These are phyloP conservation scores for Rhabditoides inermis DNA, from an alignment of 2,888 invertebrate genomes.

Conservation along the genomic window DNA sequence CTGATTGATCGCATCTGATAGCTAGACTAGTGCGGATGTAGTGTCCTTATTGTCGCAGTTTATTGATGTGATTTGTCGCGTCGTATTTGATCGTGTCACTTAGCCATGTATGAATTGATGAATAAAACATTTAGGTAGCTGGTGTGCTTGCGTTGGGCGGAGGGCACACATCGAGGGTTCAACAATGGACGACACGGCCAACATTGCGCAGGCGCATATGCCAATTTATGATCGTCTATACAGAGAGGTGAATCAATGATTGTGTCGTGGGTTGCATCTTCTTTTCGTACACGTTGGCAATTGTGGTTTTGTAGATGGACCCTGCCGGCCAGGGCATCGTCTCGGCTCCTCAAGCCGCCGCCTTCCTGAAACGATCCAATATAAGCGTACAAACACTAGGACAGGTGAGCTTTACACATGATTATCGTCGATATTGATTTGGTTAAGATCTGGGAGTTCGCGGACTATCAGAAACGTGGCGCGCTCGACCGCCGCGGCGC, in stretches of 20 bases:
- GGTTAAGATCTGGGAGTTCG: conserved; percentile 79
- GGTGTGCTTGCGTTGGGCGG: no score
- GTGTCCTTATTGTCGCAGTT: no score
- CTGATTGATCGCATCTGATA: no score
- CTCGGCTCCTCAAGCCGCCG: conserved; percentile 85
- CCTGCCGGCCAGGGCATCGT: conserved; percentile 77
- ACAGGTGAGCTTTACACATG: conserved; percentile 60
- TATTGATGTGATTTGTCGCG: no score
- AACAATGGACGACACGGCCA: conserved; percentile 14
- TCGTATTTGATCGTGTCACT: no score
- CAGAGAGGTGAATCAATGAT: conserved; percentile 13
- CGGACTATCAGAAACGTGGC: conserved; percentile 78
- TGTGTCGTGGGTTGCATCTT: no score
- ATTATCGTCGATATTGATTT: conserved; percentile 3
- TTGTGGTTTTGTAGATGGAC: conserved; percentile 67
- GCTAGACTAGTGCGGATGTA: no score
- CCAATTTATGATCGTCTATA: conserved; percentile 17
- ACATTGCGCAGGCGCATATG: conserved; percentile 17
- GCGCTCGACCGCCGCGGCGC: conserved; percentile 64
- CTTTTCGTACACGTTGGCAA: no score
- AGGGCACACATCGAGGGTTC: no score
- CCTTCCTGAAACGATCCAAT: conserved; percentile 87
- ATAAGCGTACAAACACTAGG: conserved; percentile 84
- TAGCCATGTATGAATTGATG: no score
- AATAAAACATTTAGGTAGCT: no score